Conservation (phyloP, 2,113 vertebrate genomes). For the Stegostoma tigrinum region DNA sequence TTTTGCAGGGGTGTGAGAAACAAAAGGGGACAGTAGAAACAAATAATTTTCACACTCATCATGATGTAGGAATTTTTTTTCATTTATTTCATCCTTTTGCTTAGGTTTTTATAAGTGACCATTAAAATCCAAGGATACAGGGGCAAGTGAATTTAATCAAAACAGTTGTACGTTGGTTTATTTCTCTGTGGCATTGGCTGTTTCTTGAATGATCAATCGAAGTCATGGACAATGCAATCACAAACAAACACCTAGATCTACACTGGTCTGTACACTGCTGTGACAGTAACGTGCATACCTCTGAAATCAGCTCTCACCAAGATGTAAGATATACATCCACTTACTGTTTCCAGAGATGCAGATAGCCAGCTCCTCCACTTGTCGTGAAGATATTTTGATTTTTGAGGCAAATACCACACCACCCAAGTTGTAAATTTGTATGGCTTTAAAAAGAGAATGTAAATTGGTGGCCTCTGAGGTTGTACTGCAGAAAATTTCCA, state of each 20-base stretch:
- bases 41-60: neutral
- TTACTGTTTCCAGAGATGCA: slow-evolving; percentile 23
- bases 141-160: neutral
- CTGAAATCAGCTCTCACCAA: neutral
- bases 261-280: neutral
- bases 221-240: neutral
- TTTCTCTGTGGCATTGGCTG: neutral
- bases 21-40: neutral
- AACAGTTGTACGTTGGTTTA: neutral
- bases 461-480: neutral
- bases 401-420: neutral
- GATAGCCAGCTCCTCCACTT: neutral
- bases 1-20: neutral
- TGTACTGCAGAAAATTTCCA: neutral
- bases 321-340: neutral
- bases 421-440: slow-evolving; percentile 23
- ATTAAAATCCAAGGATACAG: neutral
- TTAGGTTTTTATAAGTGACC: neutral
- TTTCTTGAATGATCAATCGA: neutral
- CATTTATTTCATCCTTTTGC: neutral
- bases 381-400: neutral
- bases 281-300: neutral
- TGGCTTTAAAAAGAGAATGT: neutral
- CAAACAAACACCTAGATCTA: neutral
- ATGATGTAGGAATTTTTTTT: no score